Evolutionary conservation across 2,888 invertebrate species (phyloP), one percentile per base, ranked within the genome.

Genomic region (Abscondita cerata): DNA sequence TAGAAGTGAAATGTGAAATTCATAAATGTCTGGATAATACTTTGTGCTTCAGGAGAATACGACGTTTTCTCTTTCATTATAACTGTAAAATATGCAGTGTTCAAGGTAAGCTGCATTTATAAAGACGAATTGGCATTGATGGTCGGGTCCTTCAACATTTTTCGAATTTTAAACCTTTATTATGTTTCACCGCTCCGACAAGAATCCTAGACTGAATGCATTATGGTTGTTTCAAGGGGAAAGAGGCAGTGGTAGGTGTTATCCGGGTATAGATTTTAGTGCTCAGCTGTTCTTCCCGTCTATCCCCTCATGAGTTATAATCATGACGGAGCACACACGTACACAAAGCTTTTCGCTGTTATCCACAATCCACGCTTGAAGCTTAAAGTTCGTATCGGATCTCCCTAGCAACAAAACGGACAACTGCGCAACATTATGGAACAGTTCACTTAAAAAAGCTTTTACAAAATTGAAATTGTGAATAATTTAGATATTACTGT

Each of bases 191-290:
- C 25, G 25, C 25, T 25, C 25, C 25, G 25, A 25, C 25, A 25
- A 25, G 25, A 25, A 25, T 25, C 25, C 25, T 25, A 25, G 25
- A 25, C 25, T 25, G 25, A 6, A 25, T 25, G 20, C 16, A 6
- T 12, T 16, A 25, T 25, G 25, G 25, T 25, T 25, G 6, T 25
- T 2, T 25, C 6, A 25, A 25, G 25, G 25, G 25, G 25, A 6
- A 2, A 25, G 25, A n/a, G n/a, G n/a, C 47, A 56, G 52, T 57
- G 44, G 44, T 53, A 52, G 62, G 62, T 56, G 61, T 61, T 65
- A 56, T 60, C 64, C 57, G 66, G 65, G 65, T 68, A 70, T 70
- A 72, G 72, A 72, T 72, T 67, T 68, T 71, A 70, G 73, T 71
- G 71, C 72, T 73, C 72, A 71, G 69, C 71, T 73, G 73, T 72